Conservation (phyloP, 2,113 vertebrate species). For the Pygoscelis adeliae region DNA sequence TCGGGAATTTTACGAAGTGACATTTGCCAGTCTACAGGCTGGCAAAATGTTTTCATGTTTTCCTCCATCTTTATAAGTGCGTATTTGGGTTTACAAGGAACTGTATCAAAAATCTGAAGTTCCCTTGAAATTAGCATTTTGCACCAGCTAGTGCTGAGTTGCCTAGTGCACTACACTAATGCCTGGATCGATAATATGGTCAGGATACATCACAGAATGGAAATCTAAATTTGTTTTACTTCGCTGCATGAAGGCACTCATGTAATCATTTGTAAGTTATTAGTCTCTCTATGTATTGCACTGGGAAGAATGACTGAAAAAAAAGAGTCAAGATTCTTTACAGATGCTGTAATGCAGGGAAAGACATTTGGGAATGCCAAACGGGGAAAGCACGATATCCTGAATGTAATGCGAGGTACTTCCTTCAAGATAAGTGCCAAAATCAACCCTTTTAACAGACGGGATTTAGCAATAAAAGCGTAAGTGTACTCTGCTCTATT, state of each 20-base stretch:
- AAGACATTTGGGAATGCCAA: background rate
- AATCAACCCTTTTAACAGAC: background rate
- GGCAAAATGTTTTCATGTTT: background rate
- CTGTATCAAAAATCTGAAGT: background rate
- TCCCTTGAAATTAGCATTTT: background rate
- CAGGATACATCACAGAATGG: background rate
- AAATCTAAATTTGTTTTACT: background rate
- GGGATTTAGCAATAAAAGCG: background rate
- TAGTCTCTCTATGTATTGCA: background rate
- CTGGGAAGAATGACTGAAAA: background rate
- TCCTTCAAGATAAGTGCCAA: background rate
- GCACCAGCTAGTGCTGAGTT: background rate
- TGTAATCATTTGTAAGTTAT: background rate
- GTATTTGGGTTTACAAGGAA: background rate
- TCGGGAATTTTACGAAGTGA: background rate
- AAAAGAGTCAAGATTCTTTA: background rate
- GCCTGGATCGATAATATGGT: accelerated
- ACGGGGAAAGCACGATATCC: background rate
- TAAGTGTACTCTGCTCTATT: background rate
- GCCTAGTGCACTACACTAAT: background rate
- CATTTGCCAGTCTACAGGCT: background rate
- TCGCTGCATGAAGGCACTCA: background rate
- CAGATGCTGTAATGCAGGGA: background rate
- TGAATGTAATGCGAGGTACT: background rate
- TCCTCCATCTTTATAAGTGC: background rate